Base-by-base conservation (phyloP, 2,113 vertebrate genomes). In the Megaptera novaeangliae region DNA sequence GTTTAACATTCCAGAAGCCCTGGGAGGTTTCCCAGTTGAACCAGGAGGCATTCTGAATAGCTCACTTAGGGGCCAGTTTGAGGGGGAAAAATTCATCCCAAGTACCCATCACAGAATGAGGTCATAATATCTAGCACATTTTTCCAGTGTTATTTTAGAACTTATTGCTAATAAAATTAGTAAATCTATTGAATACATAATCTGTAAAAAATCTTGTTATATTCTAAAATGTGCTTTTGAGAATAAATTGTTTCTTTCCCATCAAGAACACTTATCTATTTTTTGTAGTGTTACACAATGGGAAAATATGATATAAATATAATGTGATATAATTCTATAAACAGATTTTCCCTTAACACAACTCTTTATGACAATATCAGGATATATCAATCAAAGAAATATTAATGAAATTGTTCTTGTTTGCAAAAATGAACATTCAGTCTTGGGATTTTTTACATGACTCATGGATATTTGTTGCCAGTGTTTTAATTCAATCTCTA, bases 221-320 rank as follows among this genome's bases (percentile, higher is more conserved):
- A 46, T 94, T 61, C 17, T 52, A 91, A 83, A 94, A n/a, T 85
- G 11, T 61, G 27, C 14, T 88, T 92, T 91, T 93, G 31, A 49
- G 29, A 80, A 86, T 69, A 95, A 92, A 91, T 94, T 71, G 7
- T 80, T 96, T 96, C 77, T 81, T 77, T 90, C 20, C 36, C 34
- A 80, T 59, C 44, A 91, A 31, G 52, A 97, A 66, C 44, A 57
- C 34, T 80, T 92, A 81, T 27, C 9, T 89, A 92, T 49, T 74
- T 97, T 91, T 93, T 89, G 36, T 82, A 52, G 49, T 75, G n/a
- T 78, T 92, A 97, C 49, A 75, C n/a, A 91, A 66, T 90, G 55
- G 25, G 77, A 71, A 92, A 93, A 71, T 71, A 64, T 55, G 34
- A 59, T 61, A 64, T 68, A 89, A 66, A 83, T 72, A 75, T 41